Base-by-base conservation (phyloP, 2,888 invertebrate genomes). In the Clepsis dumicolana region DNA sequence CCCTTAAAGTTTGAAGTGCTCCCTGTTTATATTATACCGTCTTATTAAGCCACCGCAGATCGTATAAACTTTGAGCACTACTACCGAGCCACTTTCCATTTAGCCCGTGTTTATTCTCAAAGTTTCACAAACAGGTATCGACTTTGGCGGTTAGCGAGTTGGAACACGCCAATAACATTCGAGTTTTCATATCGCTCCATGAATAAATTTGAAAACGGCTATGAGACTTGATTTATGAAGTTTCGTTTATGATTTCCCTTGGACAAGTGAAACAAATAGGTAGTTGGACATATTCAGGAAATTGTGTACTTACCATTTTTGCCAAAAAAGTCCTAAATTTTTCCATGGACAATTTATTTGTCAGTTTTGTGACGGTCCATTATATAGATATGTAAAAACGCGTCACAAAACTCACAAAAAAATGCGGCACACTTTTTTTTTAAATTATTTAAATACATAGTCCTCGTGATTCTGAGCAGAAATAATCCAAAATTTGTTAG, bases 51-150 rank as follows among this genome's bases (percentile, higher is more conserved):
- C 18, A 48, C 21, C 48, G 12, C 48, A 48, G 48, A 12, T 48
- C 48, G 21, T 21, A 21, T 12, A 48, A 48, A 21, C 21, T 48
- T 48, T 48, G 48, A 48, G 48, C 48, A 18, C 21, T 4, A 21
- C 48, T 48, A 48, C 21, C 18, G 21, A 48, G 21, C 48, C 48
- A 48, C 12, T 21, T 48, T 12, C 48, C 21, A 21, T 41, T 41
- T 21, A 21, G 18, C 48, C 44, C 44, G 21, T 48, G 48, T 48
- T 48, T 48, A 21, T 48, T 21, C 48, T 48, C 21, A 21, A 48
- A 48, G 48, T 48, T 44, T 48, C 48, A 48, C 21, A 48, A 48
- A 52, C 52, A 52, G 52, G 52, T 52, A 53, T 27, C 27, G 53
- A 53, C 27, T 25, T 8, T 29, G 53, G 53, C 29, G 48, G 48